phyloP scores from a whole-genome alignment of 2,113 vertebrate genomes.

The Crotophaga sulcirostris region DNA sequence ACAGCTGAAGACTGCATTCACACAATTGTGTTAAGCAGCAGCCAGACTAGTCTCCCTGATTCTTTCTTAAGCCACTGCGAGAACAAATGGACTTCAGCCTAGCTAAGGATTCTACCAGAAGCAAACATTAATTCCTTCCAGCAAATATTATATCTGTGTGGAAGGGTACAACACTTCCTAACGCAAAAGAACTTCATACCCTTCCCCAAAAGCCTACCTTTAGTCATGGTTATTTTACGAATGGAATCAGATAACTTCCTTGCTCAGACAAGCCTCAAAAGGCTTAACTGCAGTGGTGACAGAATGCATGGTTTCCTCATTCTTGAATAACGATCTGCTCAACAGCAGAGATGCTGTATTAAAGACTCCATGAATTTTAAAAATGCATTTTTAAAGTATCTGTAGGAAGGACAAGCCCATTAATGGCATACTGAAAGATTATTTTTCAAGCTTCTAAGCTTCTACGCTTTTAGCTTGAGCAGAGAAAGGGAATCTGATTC shows the following conservation, averaged over 20 bases:
- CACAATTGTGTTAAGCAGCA: background rate
- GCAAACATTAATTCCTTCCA: background rate
- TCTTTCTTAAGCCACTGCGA: background rate
- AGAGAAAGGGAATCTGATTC: background rate
- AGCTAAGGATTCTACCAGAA: background rate
- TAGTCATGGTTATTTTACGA: background rate
- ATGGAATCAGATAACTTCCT: background rate
- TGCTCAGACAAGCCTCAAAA: background rate
- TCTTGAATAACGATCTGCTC: background rate
- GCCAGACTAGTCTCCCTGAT: background rate
- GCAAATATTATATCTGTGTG: background rate
- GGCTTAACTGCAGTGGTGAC: background rate
- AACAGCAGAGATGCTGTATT: background rate
- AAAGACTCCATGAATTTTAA: background rate
- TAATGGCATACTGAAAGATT: background rate
- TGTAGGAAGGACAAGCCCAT: background rate
- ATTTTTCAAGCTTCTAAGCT: background rate
- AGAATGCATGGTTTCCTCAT: background rate
- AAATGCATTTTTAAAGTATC: background rate
- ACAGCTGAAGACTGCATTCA: background rate
- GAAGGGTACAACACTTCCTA: background rate
- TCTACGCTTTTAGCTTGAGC: background rate
- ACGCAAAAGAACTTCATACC: background rate
- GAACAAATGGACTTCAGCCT: background rate
- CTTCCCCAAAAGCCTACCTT: conserved; percentile 3